These are phyloP conservation scores for Lycodopsis pacificus DNA, from an alignment of 2,797 vertebrate genomes.

Conservation along the genomic window DNA sequence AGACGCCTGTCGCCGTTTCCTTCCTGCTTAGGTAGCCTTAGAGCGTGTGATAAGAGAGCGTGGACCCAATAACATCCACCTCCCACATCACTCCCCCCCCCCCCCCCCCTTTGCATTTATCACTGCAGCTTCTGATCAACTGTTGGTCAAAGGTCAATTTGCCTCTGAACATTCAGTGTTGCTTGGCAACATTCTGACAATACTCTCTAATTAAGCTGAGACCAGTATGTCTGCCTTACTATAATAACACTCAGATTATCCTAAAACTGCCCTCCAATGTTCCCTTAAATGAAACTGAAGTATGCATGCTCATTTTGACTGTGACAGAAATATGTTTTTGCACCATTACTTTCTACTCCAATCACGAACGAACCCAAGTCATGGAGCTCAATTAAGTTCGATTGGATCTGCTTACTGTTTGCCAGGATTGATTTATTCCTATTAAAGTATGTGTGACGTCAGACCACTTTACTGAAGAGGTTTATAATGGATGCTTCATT, in stretches of 20 bases:
- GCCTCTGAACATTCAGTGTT: neutral
- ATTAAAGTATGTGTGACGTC: constrained; percentile 17
- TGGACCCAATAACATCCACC: constrained; percentile 26
- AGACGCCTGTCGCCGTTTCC: neutral
- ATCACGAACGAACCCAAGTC: constrained; percentile 35
- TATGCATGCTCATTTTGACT: constrained; percentile 3
- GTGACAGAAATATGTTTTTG: constrained; percentile 12
- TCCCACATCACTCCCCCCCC: neutral
- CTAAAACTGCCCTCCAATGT: neutral
- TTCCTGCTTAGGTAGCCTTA: constrained; percentile 13
- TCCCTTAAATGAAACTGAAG: constrained; percentile 26
- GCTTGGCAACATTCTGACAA: constrained; percentile 15
- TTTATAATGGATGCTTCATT: constrained; percentile 34
- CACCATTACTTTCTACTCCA: constrained; percentile 5
- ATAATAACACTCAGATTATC: constrained; percentile 15
- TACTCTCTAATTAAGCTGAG: constrained; percentile 23
- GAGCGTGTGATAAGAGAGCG: constrained; percentile 16
- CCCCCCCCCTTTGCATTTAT: neutral
- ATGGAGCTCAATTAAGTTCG: constrained; percentile 18
- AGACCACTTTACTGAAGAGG: constrained; percentile 25
- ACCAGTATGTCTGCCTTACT: neutral
- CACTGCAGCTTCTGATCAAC: constrained; percentile 11
- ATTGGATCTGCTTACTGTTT: constrained; percentile 28
- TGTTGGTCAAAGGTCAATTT: constrained; percentile 42
- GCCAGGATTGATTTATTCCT: constrained; percentile 1